Evolutionary conservation across 2,797 vertebrate genomes (phyloP), one percentile per base, ranked within the genome.

Genomic region (Epinephelus awoara): DNA sequence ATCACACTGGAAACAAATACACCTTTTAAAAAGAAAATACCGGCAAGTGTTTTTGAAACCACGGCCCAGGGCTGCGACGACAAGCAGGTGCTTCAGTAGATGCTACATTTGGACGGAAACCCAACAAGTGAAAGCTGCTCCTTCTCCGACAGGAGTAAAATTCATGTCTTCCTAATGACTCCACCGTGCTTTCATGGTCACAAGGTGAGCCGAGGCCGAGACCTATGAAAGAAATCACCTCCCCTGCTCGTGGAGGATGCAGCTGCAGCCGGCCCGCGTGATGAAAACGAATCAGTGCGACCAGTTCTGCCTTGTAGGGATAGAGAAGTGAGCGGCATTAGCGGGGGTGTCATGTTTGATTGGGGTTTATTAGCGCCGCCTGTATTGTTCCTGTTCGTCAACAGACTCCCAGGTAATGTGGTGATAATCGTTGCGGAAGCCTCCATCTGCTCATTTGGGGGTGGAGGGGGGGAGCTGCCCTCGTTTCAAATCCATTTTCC

Each of bases 331-430:
- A 87, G 89, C 74, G 72, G 56, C 90, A 91, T 94, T 94, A 90
- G 90, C 71, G 62, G 84, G 72, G 85, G 86, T 93, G 94, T 93
- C 94, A 94, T 94, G 94, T 95, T 93, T 94, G 93, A 95, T 95
- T 91, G 94, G 88, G 86, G 88, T 92, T 94, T 94, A 94, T 94
- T 93, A 94, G 89, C 89, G 66, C 80, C 62, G 89, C 78, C 90
- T 90, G 91, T 76, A 94, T 95, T 94, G 95, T 94, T 94, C 89
- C 88, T 91, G 94, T 93, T 94, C 89, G 89, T 94, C 94, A 93
- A 93, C 94, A 94, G 88, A 92, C 92, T 92, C 86, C 69, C 94
- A 95, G 95, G 95, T 95, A 95, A 95, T 95, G 94, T 88, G 91
- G 92, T 84, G 89, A 94, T 95, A 93, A 95, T 95, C 85, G 89